Evolutionary conservation across 2,888 invertebrate genomes (phyloP), one percentile per base, ranked within the genome.

Genomic region (Drosophila tanythrix): DNA sequence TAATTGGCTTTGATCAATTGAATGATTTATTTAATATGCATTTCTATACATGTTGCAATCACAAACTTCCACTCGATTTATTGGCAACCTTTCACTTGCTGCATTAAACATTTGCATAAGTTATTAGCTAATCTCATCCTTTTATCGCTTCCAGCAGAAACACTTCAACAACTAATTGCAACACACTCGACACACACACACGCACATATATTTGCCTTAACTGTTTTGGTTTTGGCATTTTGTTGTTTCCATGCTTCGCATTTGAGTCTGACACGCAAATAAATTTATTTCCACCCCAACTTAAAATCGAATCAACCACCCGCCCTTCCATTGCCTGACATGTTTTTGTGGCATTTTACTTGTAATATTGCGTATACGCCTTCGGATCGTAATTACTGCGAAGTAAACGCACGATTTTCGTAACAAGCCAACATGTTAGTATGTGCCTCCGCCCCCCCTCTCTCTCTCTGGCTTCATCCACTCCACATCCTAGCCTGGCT

Each of bases 261-360:
- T 82, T 83, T 82, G 72, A 68, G 68, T 48, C 74, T 79, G 82
- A 79, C 81, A 82, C 81, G 81, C 81, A 84, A 84, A 84, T 84
- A 84, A 84, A 84, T 84, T 83, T 80, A 69, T 57, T 76, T 76
- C 52, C 21, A 31, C 33, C 40, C 63, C 50, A 36, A 35, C 62
- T 59, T 51, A 62, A 68, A 63, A 74, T 74, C 74, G 69, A 74
- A 74, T 68, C 43, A 43, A 13, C 21, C 13, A 13, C 13, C 21
- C 0, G 15, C 2, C 6, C 27, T 4, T n/a, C 25, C 3, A 40
- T 3, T 38, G 25, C 25, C 18, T 43, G 51, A 5, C 51, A 60
- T 70, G 63, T 56, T 70, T 70, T 57, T 27, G 18, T 53, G 53
- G 48, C 27, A 13, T 60, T 65, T 48, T 31, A 36, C 58, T 64